Evolutionary conservation across 2,888 invertebrate species (phyloP), one percentile per base, ranked within the genome.

Genomic region (Calliopum simillimum): DNA sequence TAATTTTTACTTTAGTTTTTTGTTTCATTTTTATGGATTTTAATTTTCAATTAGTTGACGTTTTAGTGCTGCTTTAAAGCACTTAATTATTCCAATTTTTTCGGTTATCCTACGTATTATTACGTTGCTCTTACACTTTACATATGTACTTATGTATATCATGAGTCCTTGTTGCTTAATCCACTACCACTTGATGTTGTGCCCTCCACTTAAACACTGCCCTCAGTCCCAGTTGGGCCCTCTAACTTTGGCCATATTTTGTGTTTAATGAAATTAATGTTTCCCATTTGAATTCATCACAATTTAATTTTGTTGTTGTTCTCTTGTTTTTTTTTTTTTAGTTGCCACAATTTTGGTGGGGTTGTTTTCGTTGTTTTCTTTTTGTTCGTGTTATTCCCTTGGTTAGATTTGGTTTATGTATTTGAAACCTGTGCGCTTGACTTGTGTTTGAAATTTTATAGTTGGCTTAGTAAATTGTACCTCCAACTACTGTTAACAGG

Each of bases 391-490:
- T 53, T 53, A 14, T 49, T 16, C n/a, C n/a, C n/a, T 51, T 25
- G 51, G 43, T 19, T 53, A 41, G 14, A 16, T 23, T 66, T 55
- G 21, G 53, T 41, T 49, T 19, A 44, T 43, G 16, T 67, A 25
- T 49, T 71, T 75, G 47, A 61, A 74, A 75, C 71, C 49, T 69
- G 71, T 72, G 65, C 72, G 63, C 70, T 73, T 70, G 71, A 71
- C 67, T 71, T 62, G 68, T 23, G n/a, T 68, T 71, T 70, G 71
- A 74, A 73, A 72, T 73, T 75, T 73, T 71, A 74, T 73, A 75
- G 75, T 73, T 73, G 76, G 76, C 73, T 76, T 64, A 76, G 74
- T 74, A 73, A 73, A 70, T 68, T 69, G 61, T 59, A 58, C 73
- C 71, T 69, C 72, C 69, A 70, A 58, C 56, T 56, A 55, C 21